Base-by-base conservation (phyloP, 2,888 invertebrate genomes). In the Lasius platythorax region DNA sequence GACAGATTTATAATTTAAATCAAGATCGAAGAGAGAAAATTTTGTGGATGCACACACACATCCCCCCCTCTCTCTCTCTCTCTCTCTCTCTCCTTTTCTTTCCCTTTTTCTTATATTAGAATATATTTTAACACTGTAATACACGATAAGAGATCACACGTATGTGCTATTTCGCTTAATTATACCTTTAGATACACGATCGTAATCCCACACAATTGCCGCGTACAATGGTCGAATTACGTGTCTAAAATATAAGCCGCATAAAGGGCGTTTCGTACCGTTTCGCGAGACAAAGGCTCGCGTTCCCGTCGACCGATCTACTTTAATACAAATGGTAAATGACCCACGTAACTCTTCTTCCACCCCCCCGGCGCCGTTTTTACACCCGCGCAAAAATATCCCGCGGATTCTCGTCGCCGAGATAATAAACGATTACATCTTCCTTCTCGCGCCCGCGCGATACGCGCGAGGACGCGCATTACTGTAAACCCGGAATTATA, bases 341-440 rank as follows among this genome's bases (percentile, higher is more conserved):
- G 61, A 74, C 74, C 74, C 61, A 40, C 74, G 74, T 74, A 74
- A 74, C 74, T 74, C 74, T 74, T 74, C 30, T 74, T 74, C 43
- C 74, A 40, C 9, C 56, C n/a, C 18, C 23, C 28, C 46, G 68
- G 18, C 43, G 9, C 15, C 28, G 68, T 61, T 74, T 74, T 74
- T 33, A 18, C 61, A 33, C 3, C 30, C 28, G 73, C 40, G 40
- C 28, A 73, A 73, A 73, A 73, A 73, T 72, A 43, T 15, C n/a
- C 11, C 43, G 74, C 28, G 72, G 56, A 72, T 74, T 61, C 40
- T 74, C 74, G 74, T 74, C 74, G 74, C 43, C 74, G 61, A 74
- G 43, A 74, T 74, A 74, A 74, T 43, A 74, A 74, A 74, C 74
- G 74, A 74, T 74, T 74, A 74, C 56, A 73, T 73, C 73, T 73